Percentiles rank a stretch among this genome's conserved stretches.
These are phyloP conservation scores for Umimayanthus chanpuru DNA, from an alignment of 92 coral and sea anemone genomes.

Conservation along the genomic window DNA sequence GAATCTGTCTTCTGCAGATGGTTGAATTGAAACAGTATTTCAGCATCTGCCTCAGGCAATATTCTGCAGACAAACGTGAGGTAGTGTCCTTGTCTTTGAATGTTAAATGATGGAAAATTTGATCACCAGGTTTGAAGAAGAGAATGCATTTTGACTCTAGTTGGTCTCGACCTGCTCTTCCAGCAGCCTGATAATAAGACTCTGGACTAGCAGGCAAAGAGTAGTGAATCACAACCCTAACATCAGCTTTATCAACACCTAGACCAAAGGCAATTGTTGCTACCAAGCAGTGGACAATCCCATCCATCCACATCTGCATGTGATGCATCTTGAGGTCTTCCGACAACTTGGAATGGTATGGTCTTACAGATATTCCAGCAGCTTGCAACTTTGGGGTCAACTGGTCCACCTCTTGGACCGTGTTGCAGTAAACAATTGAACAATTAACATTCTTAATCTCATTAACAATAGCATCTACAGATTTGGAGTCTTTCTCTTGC, in stretches of 20 bases:
- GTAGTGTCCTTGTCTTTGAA: background rate
- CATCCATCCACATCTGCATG: constrained; percentile 38
- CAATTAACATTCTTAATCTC: background rate
- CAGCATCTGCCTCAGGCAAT: background rate
- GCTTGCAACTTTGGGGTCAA: constrained; percentile 45
- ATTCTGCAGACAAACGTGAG: background rate
- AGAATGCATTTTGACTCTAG: constrained; percentile 23
- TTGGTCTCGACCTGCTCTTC: constrained; percentile 47
- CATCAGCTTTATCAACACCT: constrained; percentile 49
- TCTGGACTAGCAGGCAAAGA: constrained; percentile 37
- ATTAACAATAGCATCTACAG: constrained; percentile 3
- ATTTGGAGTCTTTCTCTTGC: background rate
- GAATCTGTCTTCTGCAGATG: constrained; percentile 22
- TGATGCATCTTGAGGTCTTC: background rate
- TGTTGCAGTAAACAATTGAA: constrained; percentile 48
- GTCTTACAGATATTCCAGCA: background rate
- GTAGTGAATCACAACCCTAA: constrained; percentile 39
- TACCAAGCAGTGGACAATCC: constrained; percentile 24
- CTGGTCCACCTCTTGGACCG: constrained; percentile 47
- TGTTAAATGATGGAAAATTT: constrained; percentile 11
- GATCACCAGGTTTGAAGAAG: constrained; percentile 34
- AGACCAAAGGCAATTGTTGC: constrained; percentile 54
- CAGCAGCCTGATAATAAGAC: constrained; percentile 43
- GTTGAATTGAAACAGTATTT: background rate
- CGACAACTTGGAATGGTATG: constrained; percentile 46